These are phyloP conservation scores for Ochotona princeps DNA, from an alignment of 2,113 vertebrate genomes.

Conservation along the genomic window DNA sequence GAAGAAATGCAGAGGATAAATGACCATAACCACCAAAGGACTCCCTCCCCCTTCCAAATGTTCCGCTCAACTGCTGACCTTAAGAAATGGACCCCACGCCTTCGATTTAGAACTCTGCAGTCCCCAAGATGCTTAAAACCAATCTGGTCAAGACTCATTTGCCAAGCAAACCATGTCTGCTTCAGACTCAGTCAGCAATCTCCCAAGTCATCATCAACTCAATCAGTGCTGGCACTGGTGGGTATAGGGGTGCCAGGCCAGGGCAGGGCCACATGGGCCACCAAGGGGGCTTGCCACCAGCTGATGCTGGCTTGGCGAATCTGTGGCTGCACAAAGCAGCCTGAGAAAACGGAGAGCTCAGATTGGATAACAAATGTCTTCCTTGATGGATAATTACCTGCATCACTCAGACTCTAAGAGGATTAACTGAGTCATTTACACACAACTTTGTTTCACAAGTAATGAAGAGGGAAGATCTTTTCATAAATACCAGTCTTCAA, in stretches of 20 bases:
- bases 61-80: not conserved
- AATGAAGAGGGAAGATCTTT: not conserved
- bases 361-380: slow-evolving; percentile 51
- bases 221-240: not conserved
- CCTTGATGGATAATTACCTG: slow-evolving; percentile 22
- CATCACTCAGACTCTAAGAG: not conserved
- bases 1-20: slow-evolving; percentile 55
- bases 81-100: not conserved
- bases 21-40: not conserved
- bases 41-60: not conserved
- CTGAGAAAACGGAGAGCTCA: slow-evolving; percentile 40
- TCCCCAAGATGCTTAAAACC: not conserved
- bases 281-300: not conserved
- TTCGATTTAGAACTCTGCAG: slow-evolving; percentile 28
- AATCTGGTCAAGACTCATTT: not conserved
- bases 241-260: not conserved
- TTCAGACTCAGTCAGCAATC: slow-evolving; percentile 5
- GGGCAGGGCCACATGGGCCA: too few relatives aligned
- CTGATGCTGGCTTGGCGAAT: not conserved
- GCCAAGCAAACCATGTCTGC: not conserved
- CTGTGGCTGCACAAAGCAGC: not conserved
- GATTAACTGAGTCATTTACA: slow-evolving; percentile 35
- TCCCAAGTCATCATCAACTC: not conserved
- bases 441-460: not conserved
- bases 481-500: not conserved